Conservation (phyloP, 2,113 vertebrate genomes). For the Pangasianodon gigas region DNA sequence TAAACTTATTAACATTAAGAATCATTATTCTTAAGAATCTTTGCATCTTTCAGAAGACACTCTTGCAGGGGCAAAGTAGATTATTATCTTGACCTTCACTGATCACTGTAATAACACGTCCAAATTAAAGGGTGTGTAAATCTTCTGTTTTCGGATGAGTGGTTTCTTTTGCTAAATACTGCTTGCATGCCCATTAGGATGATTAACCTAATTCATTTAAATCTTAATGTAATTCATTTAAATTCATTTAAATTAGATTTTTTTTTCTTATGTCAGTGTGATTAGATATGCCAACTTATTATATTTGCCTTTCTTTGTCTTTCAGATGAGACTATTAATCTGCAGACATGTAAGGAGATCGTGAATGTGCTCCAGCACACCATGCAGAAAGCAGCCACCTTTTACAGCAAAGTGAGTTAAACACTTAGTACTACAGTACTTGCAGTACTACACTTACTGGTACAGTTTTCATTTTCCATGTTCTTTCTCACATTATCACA, state of each 20-base stretch:
- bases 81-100: not conserved
- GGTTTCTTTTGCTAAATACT: not conserved
- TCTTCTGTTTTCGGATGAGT: not conserved
- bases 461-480: not conserved
- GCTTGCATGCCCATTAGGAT: not conserved
- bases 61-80: too few species aligned
- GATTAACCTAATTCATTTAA: not conserved
- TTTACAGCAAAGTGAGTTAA: conserved; percentile 65
- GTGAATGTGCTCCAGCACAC: conserved; percentile 60
- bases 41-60: not conserved
- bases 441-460: not conserved
- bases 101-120: not conserved
- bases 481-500: not conserved
- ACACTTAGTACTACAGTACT: not conserved
- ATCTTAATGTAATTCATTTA: not conserved
- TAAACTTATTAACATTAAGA: not conserved
- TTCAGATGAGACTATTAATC: conserved; percentile 43
- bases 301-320: not conserved
- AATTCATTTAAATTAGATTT: not conserved
- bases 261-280: not conserved
- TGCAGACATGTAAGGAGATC: conserved; percentile 57
- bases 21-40: not conserved
- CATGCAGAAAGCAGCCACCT: conserved; percentile 56
- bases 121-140: not conserved
- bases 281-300: not conserved